These are phyloP conservation scores for Orchesellides sinensis DNA, from an alignment of 2,888 invertebrate genomes.

Conservation along the genomic window DNA sequence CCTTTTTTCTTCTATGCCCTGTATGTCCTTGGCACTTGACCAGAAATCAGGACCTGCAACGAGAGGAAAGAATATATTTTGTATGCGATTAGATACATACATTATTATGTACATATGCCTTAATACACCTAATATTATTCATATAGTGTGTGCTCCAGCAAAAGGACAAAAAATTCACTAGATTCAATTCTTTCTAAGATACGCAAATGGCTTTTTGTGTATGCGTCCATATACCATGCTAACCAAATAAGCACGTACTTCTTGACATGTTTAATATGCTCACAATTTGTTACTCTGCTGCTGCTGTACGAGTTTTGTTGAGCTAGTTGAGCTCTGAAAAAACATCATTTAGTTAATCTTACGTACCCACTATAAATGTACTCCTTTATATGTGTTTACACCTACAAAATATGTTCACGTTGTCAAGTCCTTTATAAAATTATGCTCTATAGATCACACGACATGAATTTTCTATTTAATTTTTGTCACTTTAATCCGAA, in stretches of 20 bases:
- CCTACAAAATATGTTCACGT: too few species aligned
- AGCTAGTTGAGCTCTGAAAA: neutral
- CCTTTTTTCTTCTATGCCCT: conserved; percentile 37
- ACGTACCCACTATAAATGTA: neutral
- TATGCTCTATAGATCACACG: conserved; percentile 20
- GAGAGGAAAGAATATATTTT: conserved; percentile 33
- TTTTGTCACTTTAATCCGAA: conserved; percentile 18
- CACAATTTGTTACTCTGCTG: conserved; percentile 22
- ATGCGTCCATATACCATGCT: too few species aligned
- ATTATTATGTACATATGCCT: neutral
- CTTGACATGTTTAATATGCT: conserved; percentile 34
- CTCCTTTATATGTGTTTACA: neutral
- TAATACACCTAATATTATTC: too few species aligned
- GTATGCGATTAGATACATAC: neutral
- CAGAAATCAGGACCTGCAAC: conserved; percentile 61
- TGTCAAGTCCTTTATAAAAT: too few species aligned
- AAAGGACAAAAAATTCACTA: neutral
- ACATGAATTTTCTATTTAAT: conserved; percentile 22
- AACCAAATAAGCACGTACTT: too few species aligned
- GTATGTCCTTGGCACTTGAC: conserved; percentile 63
- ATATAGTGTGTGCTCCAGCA: neutral
- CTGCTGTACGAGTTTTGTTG: neutral
- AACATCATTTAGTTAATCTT: neutral
- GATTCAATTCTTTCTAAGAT: neutral
- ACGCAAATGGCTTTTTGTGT: too few species aligned